Evolutionary conservation across 2,888 invertebrate genomes (phyloP).

Genomic region (Helleia helle): DNA sequence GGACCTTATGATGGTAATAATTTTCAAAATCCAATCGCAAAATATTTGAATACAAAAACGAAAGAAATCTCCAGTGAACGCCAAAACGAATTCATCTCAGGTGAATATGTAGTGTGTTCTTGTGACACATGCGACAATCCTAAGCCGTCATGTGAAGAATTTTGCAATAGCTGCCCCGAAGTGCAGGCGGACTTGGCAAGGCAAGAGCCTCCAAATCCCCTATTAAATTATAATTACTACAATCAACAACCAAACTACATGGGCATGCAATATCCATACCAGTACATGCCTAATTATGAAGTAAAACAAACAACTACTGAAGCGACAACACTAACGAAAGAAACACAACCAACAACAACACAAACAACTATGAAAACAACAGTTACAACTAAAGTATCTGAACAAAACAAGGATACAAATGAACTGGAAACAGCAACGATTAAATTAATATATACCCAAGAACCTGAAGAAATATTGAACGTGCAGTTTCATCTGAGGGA

Average conservation of each 20-base stretch:
- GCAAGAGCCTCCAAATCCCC: too few species aligned
- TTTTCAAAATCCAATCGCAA: too few species aligned
- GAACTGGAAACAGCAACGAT: background rate
- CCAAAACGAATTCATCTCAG: slow-evolving; percentile 19
- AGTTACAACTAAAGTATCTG: too few species aligned
- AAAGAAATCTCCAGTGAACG: slow-evolving; percentile 14
- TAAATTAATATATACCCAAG: background rate
- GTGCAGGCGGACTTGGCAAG: too few species aligned
- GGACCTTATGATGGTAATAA: too few species aligned
- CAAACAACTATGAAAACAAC: background rate
- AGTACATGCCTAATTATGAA: slow-evolving; percentile 15
- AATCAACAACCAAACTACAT: too few species aligned
- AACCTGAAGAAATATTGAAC: background rate
- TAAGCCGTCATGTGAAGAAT: slow-evolving; percentile 18
- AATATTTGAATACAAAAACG: too few species aligned
- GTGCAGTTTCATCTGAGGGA: background rate
- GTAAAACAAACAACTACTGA: background rate
- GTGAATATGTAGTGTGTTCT: slow-evolving; percentile 28
- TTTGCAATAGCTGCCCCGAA: slow-evolving; percentile 18
- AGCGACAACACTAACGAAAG: too few species aligned
- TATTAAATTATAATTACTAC: slow-evolving; percentile 8
- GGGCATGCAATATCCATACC: slow-evolving; percentile 11
- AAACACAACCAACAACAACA: background rate
- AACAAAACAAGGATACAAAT: background rate
- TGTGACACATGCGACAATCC: slow-evolving; percentile 20